Base-by-base conservation (phyloP, 2,888 invertebrate genomes). In the Tinea trinotella region DNA sequence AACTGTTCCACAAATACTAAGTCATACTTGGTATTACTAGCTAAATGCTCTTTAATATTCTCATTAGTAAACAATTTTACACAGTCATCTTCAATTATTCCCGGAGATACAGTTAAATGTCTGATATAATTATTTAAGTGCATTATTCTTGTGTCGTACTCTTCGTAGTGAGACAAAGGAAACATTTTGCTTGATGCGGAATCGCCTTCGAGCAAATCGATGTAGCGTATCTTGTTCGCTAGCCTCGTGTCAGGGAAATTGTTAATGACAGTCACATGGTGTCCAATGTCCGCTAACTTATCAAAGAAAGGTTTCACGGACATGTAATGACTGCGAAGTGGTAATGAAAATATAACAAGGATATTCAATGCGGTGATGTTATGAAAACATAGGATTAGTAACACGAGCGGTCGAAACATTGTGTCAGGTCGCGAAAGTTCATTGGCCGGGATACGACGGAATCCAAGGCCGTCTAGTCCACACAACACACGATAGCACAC, bases 311-410 rank as follows among this genome's bases (percentile, higher is more conserved):
- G 83, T 57, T 86, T 75, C 59, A 89, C 90, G 0, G 90, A 88
- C 62, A 88, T 85, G 60, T 90, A 91, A 65, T 92, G 92, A 57
- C 92, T 92, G 56, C 84, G 85, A 0, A 90, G 87, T 0, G 87
- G 83, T 60, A 90, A 76, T 0, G 89, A 88, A 60, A 91, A 89
- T 6, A 91, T 68, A 4, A 64, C 75, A n/a, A 78, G 70, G 24
- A 76, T 56, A 75, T 90, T 59, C 87, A 74, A 62, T 81, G 88
- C 59, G 67, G 71, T 19, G 3, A 56, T 70, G 65, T 69, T 18
- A 10, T 67, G 61, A 17, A 20, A 4, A 52, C 24, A 50, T 24
- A 50, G 10, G 12, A 50, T 3, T 48, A 48, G 12, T 18, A 48
- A 19, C n/a, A 48, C 7, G 13, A 12, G 17, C 40, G 40, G 40